Base-by-base conservation (phyloP, 1,140 invertebrate species). In the Tetragnatha versicolor region DNA sequence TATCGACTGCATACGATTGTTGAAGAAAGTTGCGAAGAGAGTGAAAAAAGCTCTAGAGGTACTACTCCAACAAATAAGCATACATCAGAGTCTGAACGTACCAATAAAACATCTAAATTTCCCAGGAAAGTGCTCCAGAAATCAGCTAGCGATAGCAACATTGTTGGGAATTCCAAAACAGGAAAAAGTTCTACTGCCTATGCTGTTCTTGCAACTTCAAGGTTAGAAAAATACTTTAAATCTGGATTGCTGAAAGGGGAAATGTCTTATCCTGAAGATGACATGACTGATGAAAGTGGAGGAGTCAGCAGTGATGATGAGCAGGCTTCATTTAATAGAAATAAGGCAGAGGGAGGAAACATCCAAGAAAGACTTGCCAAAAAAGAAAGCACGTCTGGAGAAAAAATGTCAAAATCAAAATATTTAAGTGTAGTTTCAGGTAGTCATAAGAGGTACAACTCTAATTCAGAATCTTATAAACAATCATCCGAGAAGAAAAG, bases 1-100 rank as follows among this genome's bases (percentile, higher is more conserved):
- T 95, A 96, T 81, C 95, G 94, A 0, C 86, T 97, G 61, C 94
- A 96, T 82, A 97, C 95, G 0, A 97, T 97, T 81, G 91, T 95
- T 0, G 95, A 97, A 87, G 95, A 97, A 85, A 95, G 93, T 79
- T 96, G 94, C 84, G 94, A 96, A 85, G 94, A 97, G 85, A 86
- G 84, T 51, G 86, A 95, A 91, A 81, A 80, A 58, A 84, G 84
- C 51, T 80, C 81, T 47, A 84, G 93, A 82, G 63, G 53, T 14
- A 39, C 60, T 39, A 78, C 27, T 33, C 47, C 72, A 60, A 79
- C 53, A 9, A 58, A 65, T 69, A 77, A 27, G 31, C 22, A 33
- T 35, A 31, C 14, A 20, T 68, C 35, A 47, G 76, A 79, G 58
- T 79, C 60, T 35, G 76, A 68, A 47, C 69, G 69, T 69, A 58